These are phyloP conservation scores for Bubo scandiacus DNA, from an alignment of 2,113 vertebrate genomes.

Conservation along the genomic window DNA sequence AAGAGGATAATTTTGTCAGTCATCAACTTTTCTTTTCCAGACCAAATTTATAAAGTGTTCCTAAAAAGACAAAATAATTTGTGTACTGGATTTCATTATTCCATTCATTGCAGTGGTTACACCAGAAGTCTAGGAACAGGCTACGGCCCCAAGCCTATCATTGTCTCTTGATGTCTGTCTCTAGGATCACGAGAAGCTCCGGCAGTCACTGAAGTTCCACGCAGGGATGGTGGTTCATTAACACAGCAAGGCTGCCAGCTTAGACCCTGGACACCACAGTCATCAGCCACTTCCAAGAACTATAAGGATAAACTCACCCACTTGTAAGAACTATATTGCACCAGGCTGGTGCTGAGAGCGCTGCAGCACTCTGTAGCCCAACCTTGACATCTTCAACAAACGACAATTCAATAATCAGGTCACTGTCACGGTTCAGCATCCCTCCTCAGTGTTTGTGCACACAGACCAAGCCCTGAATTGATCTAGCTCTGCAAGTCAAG, in stretches of 20 bases:
- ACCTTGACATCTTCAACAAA: not conserved
- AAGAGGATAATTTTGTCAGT: not conserved
- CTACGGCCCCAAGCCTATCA: not conserved
- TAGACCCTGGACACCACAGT: not conserved
- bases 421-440: not conserved
- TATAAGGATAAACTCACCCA: not conserved
- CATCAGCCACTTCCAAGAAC: not conserved
- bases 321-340: not conserved
- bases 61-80: slow-evolving; percentile 6
- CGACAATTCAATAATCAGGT: not conserved
- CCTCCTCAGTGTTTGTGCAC: not conserved
- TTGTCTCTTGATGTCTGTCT: not conserved
- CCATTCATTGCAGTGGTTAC: not conserved
- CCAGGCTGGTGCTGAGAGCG: not conserved
- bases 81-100: slow-evolving; percentile 13
- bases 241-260: not conserved
- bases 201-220: not conserved
- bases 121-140: not conserved
- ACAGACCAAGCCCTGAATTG: not conserved
- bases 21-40: slow-evolving; percentile 41
- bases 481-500: not conserved
- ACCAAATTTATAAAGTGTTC: slow-evolving; percentile 40
- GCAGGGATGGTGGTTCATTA: not conserved
- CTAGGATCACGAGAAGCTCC: not conserved
- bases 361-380: not conserved